Conservation (phyloP, 2,888 invertebrate genomes). For the Synergus itoensis region DNA sequence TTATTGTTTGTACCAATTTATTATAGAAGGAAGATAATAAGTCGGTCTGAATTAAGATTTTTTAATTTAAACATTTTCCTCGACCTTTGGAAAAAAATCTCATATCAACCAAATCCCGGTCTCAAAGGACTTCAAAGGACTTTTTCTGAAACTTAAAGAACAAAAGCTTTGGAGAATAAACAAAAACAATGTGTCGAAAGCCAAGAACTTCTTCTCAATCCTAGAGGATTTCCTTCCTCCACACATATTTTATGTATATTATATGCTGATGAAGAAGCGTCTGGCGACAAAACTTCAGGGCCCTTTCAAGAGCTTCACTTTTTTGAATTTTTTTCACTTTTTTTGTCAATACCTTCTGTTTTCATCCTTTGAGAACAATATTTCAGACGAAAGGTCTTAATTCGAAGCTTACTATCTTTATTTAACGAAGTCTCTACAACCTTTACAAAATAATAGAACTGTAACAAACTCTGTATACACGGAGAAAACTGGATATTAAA, state of each 20-base stretch:
- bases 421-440: background rate
- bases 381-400: background rate
- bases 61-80: too few relatives aligned
- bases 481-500: too few relatives aligned
- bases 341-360: background rate
- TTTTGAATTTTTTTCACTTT: too few relatives aligned
- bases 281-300: slow-evolving; percentile 1
- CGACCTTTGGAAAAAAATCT: too few relatives aligned
- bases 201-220: background rate
- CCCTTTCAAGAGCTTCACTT: slow-evolving; percentile 8
- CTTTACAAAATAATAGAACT: too few relatives aligned
- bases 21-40: too few relatives aligned
- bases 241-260: slow-evolving; percentile 32
- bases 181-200: background rate
- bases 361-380: background rate
- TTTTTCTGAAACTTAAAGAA: too few relatives aligned
- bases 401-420: background rate
- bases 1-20: too few relatives aligned
- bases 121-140: too few relatives aligned
- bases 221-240: background rate
- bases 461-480: too few relatives aligned
- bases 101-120: too few relatives aligned
- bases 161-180: background rate
- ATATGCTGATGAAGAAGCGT: slow-evolving; percentile 19
- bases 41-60: too few relatives aligned